These are phyloP conservation scores for Drosophila anceps DNA, from an alignment of 2,888 invertebrate genomes.

Conservation along the genomic window DNA sequence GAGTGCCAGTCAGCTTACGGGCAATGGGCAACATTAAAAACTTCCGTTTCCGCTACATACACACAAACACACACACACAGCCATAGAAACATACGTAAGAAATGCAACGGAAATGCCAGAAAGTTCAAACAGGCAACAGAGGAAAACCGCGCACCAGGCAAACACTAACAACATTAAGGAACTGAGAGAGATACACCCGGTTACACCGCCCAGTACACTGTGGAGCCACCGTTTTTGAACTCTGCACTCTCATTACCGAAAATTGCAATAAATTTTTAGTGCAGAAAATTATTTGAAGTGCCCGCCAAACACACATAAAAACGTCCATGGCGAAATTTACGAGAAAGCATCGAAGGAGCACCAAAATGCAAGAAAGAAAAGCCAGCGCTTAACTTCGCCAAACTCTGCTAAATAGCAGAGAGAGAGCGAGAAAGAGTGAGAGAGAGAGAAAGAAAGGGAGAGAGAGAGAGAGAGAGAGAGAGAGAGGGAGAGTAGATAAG, in stretches of 20 bases:
- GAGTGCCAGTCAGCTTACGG: slow-evolving; percentile 48
- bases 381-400: slow-evolving; percentile 62
- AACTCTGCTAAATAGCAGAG: slow-evolving; percentile 5
- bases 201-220: not conserved
- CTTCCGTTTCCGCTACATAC: slow-evolving; percentile 73
- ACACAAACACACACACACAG: slow-evolving; percentile 23
- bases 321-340: slow-evolving; percentile 77
- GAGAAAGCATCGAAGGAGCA: slow-evolving; percentile 51
- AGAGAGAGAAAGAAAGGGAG: not conserved
- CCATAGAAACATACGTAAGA: slow-evolving; percentile 56
- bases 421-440: not conserved
- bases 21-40: slow-evolving; percentile 76
- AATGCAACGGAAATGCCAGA: slow-evolving; percentile 80
- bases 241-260: slow-evolving; percentile 76
- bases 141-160: slow-evolving; percentile 61
- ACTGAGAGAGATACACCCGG: slow-evolving; percentile 26
- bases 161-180: slow-evolving; percentile 77
- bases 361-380: slow-evolving; percentile 24
- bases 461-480: not conserved
- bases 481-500: not conserved
- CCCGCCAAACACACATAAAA: slow-evolving; percentile 79
- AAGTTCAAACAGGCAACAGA: slow-evolving; percentile 72
- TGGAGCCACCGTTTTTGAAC: slow-evolving; percentile 18
- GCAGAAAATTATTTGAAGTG: slow-evolving; percentile 78
- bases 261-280: slow-evolving; percentile 79